phyloP scores from a whole-genome alignment of 2,113 vertebrate species.

The Halichoeres trimaculatus region DNA sequence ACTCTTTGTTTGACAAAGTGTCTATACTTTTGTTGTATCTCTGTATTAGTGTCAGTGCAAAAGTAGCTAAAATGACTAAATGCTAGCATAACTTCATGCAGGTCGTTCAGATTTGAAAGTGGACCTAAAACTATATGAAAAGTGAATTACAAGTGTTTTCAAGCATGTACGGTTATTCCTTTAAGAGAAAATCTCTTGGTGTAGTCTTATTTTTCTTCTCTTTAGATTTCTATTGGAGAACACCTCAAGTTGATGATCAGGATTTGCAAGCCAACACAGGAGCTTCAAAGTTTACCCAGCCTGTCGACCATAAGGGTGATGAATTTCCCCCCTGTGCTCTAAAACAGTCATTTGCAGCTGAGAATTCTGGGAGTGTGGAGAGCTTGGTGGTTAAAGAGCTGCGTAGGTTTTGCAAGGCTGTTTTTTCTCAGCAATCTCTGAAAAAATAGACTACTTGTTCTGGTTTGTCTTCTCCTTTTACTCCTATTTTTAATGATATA shows the following conservation, averaged over 20 bases:
- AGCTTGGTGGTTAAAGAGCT: conserved; percentile 18
- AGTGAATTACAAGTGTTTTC: too few species aligned
- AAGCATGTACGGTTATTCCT: too few species aligned
- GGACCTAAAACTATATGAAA: too few species aligned
- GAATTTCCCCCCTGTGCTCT: conserved; percentile 80
- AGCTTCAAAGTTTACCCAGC: conserved; percentile 79
- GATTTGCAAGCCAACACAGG: conserved; percentile 67
- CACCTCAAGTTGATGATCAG: conserved; percentile 59
- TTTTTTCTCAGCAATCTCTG: conserved; percentile 12
- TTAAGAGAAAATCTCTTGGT: too few species aligned
- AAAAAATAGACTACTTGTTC: not conserved
- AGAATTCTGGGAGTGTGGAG: conserved; percentile 59
- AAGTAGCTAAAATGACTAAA: too few species aligned
- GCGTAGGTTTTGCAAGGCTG: conserved; percentile 3
- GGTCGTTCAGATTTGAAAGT: too few species aligned
- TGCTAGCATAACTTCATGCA: too few species aligned
- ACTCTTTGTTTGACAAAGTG: too few species aligned
- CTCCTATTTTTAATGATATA: not conserved
- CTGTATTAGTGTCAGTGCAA: too few species aligned
- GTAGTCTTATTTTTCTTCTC: too few species aligned
- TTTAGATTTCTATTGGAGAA: not conserved
- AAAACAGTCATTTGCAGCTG: conserved; percentile 75
- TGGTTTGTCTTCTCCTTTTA: not conserved
- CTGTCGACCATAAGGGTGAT: conserved; percentile 71
- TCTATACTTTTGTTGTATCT: too few species aligned